Base-by-base conservation (phyloP, 2,113 vertebrate species). In the Colius striatus region DNA sequence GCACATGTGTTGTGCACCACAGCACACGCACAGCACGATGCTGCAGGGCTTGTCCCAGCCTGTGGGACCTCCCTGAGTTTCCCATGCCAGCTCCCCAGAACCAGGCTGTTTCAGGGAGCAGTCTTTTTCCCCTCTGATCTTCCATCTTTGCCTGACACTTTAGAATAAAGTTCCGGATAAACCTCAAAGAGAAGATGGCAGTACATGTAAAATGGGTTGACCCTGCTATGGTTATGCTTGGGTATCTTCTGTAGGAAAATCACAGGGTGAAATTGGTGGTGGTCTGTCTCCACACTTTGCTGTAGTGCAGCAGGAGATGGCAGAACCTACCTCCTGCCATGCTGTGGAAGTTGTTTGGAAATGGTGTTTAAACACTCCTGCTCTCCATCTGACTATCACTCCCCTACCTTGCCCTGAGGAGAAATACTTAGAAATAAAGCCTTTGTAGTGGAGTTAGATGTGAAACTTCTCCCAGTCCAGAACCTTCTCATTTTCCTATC, bases 151-250 rank as follows among this genome's bases (percentile, higher is more conserved):
- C 20, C 11, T 66, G 23, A 32, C 32, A 13, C 26, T 47, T 60
- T 9, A 25, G 50, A 21, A 12, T 61, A 41, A 70, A 62, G n/a
- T 48, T n/a, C 7, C 23, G 75, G 19, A 26, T 53, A 48, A 68
- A 83, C 18, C 27, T 34, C 15, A 34, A 48, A 57, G 55, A 53
- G 14, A 34, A 45, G 13, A 7, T 20, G 29, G n/a, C 20, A 38
- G 12, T 32, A 7, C 1, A 0, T 4, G 2, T 6, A 11, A 22
- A 27, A 10, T 27, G 20, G 29, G 14, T 53, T 65, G 47, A 21
- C 43, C 47, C 62, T 67, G 50, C 0, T 0, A 22, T 36, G 26
- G 0, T 71, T 54, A 5, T 0, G 1, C 13, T 60, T 19, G 2
- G 57, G 11, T 22, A 10, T 19, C 57, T 43, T n/a, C 1, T 2